Conservation (phyloP, 2,797 vertebrate species). For the Eospalax fontanierii region DNA sequence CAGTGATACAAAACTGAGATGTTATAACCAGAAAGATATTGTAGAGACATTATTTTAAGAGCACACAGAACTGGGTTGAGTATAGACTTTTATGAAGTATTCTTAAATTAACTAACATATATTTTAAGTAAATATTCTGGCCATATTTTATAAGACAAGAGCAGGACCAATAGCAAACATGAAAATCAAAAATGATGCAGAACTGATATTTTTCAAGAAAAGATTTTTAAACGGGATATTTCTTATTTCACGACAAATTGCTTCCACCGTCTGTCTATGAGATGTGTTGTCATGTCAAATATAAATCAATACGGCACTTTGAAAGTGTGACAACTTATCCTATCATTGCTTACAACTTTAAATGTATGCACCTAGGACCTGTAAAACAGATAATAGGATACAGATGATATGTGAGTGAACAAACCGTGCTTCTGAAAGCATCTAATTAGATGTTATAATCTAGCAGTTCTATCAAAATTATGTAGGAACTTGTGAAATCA, state of each 20-base stretch:
- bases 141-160: neutral
- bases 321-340: conserved; percentile 36
- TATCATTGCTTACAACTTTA: neutral
- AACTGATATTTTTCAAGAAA: conserved; percentile 8
- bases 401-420: conserved; percentile 1
- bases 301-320: conserved; percentile 40
- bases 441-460: neutral
- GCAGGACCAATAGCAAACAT: neutral
- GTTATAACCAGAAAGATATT: conserved; percentile 37
- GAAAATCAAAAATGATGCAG: neutral
- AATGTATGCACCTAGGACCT: neutral
- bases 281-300: neutral
- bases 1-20: neutral
- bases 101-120: conserved; percentile 24
- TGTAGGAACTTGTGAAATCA: conserved; percentile 11
- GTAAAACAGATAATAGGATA: conserved; percentile 14
- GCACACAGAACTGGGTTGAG: neutral
- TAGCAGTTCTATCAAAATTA: neutral
- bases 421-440: neutral
- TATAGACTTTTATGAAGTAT: conserved; percentile 16
- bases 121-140: neutral
- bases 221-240: neutral
- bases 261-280: neutral
- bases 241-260: conserved; percentile 47
- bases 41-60: conserved; percentile 14